These are phyloP conservation scores for Maniola hyperantus DNA, from an alignment of 2,888 invertebrate species.

Conservation along the genomic window DNA sequence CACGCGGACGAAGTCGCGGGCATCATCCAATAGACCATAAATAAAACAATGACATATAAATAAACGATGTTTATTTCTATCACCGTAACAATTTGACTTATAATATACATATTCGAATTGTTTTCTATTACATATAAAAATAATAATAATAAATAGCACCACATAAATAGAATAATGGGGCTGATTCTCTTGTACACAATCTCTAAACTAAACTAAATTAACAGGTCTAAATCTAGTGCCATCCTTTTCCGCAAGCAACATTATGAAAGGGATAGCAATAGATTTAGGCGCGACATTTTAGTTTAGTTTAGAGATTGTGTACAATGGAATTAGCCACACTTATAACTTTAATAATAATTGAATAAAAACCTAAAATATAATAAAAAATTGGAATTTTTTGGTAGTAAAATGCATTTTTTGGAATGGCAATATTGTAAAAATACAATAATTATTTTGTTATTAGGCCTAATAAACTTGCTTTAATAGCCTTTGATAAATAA, in stretches of 20 bases:
- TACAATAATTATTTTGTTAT: neutral
- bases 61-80: constrained; percentile 19
- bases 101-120: constrained; percentile 18
- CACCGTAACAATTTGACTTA: constrained; percentile 8
- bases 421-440: constrained; percentile 14
- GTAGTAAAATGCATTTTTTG: constrained; percentile 1
- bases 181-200: too few species aligned
- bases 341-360: neutral
- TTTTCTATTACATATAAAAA: constrained; percentile 5
- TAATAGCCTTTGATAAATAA: neutral
- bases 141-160: constrained; percentile 15
- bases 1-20: too few species aligned
- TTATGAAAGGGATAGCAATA: too few species aligned
- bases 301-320: too few species aligned
- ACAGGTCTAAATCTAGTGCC: too few species aligned
- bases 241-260: too few species aligned
- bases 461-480: neutral
- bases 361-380: neutral
- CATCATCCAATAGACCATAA: neutral
- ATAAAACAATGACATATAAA: neutral
- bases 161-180: too few species aligned
- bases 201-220: too few species aligned
- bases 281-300: too few species aligned
- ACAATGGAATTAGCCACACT: too few species aligned
- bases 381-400: constrained; percentile 5